These are phyloP conservation scores for Galerucella nymphaeae DNA, from an alignment of 2,888 invertebrate species.

Conservation along the genomic window DNA sequence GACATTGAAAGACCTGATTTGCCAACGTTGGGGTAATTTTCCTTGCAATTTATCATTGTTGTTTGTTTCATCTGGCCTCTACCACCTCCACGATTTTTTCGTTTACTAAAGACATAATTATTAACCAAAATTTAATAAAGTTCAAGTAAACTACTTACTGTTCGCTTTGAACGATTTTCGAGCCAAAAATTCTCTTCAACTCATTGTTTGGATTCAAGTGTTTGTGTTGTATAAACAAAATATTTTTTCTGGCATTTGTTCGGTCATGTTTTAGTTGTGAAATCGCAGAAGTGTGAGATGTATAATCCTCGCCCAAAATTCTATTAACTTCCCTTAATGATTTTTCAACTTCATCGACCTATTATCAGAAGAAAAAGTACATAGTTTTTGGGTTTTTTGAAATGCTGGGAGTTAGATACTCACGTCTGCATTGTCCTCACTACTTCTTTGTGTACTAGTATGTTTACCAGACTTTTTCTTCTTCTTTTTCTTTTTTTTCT, in stretches of 20 bases:
- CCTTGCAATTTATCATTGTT: constrained; percentile 76
- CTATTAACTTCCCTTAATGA: constrained; percentile 76
- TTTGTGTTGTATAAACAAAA: constrained; percentile 75
- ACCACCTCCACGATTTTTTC: constrained; percentile 69
- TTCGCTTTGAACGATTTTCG: constrained; percentile 79
- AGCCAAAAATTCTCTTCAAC: constrained; percentile 83
- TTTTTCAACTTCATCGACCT: constrained; percentile 76
- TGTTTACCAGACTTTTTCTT: constrained; percentile 73
- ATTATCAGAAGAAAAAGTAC: constrained; percentile 18
- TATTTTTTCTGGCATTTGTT: constrained; percentile 61
- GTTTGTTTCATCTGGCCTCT: constrained; percentile 72
- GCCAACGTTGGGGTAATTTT: constrained; percentile 77
- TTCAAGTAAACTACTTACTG: constrained; percentile 50
- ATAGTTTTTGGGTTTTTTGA: no score
- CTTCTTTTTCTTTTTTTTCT: constrained; percentile 70
- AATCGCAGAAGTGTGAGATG: constrained; percentile 44
- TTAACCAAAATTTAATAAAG: neutral
- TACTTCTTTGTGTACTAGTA: constrained; percentile 67
- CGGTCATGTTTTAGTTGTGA: constrained; percentile 53
- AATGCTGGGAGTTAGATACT: constrained; percentile 47
- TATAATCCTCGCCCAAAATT: constrained; percentile 70
- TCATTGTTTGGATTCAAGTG: constrained; percentile 84
- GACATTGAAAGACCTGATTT: constrained; percentile 81
- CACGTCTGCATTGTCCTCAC: constrained; percentile 74
- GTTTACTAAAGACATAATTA: constrained; percentile 63